Base-by-base conservation (phyloP, 2,113 vertebrate genomes). In the Numida meleagris region DNA sequence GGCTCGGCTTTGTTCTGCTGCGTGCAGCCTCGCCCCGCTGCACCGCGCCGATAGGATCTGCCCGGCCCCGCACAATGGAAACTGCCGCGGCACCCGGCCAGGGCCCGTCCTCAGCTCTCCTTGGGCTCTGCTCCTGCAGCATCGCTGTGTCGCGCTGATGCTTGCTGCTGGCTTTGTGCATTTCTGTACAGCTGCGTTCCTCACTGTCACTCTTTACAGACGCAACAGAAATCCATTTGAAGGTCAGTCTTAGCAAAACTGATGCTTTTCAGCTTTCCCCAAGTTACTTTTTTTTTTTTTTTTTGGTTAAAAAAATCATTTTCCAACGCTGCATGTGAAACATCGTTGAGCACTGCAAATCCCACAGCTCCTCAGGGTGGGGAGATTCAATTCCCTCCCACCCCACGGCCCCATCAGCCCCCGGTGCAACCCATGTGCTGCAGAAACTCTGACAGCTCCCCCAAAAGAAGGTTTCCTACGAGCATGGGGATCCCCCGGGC, bases 21-120 rank as follows among this genome's bases (percentile, higher is more conserved):
- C 14, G 0, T 16, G 27, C 51, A 0, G 31, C 16, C 42, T 12
- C 82, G 78, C 81, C 33, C 14, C 0, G 0, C 9, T 33, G 59
- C 53, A 19, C 53, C 27, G 53, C 31, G 25, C 88, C 50, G 96
- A 96, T 96, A 95, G 95, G 19, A 95, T 96, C 94, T 93, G 34
- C 73, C 51, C 0, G 0, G 62, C 74, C 10, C 62, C 67, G 93
- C 95, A 94, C 93, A 95, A 94, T 96, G 96, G 96, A 96, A 96
- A 96, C 72, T 95, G 57, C 46, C 3, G 4, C 0, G 1, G 34
- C 51, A 40, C 70, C 14, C 1, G 1, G 80, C 90, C 74, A 78
- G 73, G 15, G 29, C 4, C 24, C 24, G 24, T 38, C 61, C 61
- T 40, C 36, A 38, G 12, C 40, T 19, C 20, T 43, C 12, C 74